These are phyloP conservation scores for Hofmannophila pseudospretella DNA, from an alignment of 2,888 invertebrate species.

Conservation along the genomic window DNA sequence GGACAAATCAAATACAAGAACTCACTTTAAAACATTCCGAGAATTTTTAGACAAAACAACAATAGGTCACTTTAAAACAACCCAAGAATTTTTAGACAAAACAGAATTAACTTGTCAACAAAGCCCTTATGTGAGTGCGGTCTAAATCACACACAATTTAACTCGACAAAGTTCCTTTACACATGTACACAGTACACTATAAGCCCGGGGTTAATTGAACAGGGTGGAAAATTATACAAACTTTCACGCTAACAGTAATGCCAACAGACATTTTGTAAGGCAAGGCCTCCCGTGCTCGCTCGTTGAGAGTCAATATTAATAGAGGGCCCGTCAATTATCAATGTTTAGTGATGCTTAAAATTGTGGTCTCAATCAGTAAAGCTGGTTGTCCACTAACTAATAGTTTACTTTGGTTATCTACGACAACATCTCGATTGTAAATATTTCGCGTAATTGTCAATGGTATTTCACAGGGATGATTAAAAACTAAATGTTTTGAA, in stretches of 20 bases:
- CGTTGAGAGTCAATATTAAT: slow-evolving; percentile 70
- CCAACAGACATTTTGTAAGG: slow-evolving; percentile 37
- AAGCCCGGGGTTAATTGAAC: slow-evolving; percentile 41
- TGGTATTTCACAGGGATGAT: no score
- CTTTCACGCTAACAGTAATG: slow-evolving; percentile 43
- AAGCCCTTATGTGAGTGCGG: slow-evolving; percentile 10
- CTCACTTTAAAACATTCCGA: no score
- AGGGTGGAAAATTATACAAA: slow-evolving; percentile 50
- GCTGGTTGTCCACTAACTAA: slow-evolving; percentile 20
- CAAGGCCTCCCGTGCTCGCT: slow-evolving; percentile 30
- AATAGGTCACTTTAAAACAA: no score
- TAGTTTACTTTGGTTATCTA: background rate
- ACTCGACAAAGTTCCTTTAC: slow-evolving; percentile 30
- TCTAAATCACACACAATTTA: slow-evolving; percentile 43
- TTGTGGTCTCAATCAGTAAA: slow-evolving; percentile 39
- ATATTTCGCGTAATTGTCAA: no score
- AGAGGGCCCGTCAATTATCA: slow-evolving; percentile 67
- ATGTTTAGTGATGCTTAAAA: slow-evolving; percentile 66
- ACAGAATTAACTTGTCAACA: slow-evolving; percentile 2
- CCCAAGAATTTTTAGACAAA: background rate
- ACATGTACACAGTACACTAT: slow-evolving; percentile 16
- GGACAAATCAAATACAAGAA: no score
- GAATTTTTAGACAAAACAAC: no score
- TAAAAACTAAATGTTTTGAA: no score
- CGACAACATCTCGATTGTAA: no score